Conservation (phyloP, 2,888 invertebrate genomes). For the Didymodactylos carnosus region DNA sequence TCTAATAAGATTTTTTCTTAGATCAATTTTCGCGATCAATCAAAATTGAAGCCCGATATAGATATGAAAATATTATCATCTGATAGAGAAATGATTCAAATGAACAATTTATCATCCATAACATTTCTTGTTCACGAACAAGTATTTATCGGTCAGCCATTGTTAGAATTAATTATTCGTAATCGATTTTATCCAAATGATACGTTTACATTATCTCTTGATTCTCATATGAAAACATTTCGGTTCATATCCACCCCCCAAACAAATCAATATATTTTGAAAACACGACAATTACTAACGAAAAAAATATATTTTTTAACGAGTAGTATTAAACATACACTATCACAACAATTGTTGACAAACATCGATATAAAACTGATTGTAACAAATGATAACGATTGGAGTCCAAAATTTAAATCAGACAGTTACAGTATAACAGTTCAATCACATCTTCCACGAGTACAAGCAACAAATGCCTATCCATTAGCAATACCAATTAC, state of each 20-base stretch:
- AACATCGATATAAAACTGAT: neutral
- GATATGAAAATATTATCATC: no score
- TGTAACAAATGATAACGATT: no score
- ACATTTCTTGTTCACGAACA: neutral
- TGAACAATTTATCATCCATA: no score
- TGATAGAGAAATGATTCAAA: no score
- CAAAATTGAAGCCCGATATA: no score
- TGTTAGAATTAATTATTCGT: neutral
- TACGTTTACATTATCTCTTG: neutral
- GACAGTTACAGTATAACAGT: no score
- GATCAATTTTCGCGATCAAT: no score
- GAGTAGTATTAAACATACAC: neutral
- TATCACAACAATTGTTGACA: neutral
- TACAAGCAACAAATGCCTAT: no score
- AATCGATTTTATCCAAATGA: neutral
- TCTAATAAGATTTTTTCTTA: no score
- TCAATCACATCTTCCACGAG: no score
- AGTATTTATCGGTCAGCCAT: neutral
- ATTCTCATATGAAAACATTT: neutral
- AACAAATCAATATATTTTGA: neutral
- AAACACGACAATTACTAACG: neutral
- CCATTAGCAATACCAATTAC: no score
- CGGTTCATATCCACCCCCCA: neutral
- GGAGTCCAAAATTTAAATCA: no score
- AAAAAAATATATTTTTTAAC: neutral